A percentile compares a stretch with the other conserved stretches of the same genome.
Evolutionary conservation across 2,888 invertebrate genomes (phyloP).

Genomic region (Rhaphigaster nebulosa): DNA sequence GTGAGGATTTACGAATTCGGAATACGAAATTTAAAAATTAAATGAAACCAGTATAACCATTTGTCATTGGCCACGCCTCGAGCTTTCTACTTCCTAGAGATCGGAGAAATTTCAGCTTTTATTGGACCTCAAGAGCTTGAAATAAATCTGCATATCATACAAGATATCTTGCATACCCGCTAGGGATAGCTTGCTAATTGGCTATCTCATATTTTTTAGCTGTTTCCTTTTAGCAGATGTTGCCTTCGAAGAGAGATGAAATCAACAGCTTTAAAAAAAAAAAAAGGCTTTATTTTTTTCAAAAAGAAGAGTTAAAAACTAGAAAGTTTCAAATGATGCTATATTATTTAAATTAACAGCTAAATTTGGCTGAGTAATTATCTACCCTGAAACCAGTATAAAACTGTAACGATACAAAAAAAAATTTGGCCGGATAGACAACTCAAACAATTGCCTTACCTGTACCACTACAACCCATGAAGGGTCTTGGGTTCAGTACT

Average conservation of each 20-base stretch:
- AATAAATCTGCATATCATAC: slow-evolving; percentile 17
- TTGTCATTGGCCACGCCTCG: slow-evolving; percentile 38
- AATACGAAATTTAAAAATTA: slow-evolving; percentile 28
- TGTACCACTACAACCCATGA: too few species aligned
- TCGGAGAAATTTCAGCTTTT: slow-evolving; percentile 37
- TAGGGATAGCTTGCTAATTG: not conserved
- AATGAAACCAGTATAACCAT: slow-evolving; percentile 8
- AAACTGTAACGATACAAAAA: too few species aligned
- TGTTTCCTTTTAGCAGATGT: not conserved
- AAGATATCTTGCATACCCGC: not conserved
- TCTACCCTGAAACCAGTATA: too few species aligned
- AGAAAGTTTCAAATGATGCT: not conserved
- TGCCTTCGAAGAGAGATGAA: not conserved
- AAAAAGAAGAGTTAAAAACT: not conserved
- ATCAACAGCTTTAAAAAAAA: not conserved
- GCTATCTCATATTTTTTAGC: not conserved
- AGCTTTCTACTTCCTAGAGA: slow-evolving; percentile 19
- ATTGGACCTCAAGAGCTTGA: not conserved
- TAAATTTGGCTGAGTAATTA: too few species aligned
- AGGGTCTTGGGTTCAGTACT: too few species aligned
- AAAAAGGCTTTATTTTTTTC: not conserved
- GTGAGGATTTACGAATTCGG: slow-evolving; percentile 23
- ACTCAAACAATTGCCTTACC: too few species aligned
- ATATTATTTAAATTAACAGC: not conserved
- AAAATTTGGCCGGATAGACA: too few species aligned